Evolutionary conservation across 2,113 vertebrate genomes (phyloP).

Genomic region (Stegostoma tigrinum): DNA sequence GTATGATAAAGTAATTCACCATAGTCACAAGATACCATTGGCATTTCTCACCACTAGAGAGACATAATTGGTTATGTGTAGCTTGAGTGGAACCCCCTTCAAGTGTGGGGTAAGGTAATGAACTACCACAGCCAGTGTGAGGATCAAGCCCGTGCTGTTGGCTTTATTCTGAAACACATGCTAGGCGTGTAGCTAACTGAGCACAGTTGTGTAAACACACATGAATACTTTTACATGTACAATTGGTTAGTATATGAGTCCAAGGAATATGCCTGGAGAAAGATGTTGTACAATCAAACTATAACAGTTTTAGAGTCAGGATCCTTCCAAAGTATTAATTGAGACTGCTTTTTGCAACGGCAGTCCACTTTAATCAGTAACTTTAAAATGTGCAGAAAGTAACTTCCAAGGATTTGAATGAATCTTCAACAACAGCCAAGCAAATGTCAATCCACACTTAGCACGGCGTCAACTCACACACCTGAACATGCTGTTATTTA

Average conservation of each 20-base stretch:
- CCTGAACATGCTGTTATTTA: too few relatives aligned
- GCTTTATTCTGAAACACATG: too few relatives aligned
- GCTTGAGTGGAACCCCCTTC: too few relatives aligned
- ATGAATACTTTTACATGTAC: neutral
- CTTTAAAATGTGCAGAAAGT: neutral
- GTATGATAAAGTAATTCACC: too few relatives aligned
- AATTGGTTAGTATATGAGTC: neutral
- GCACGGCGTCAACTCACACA: neutral
- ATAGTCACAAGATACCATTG: too few relatives aligned
- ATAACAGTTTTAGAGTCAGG: neutral
- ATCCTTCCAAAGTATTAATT: neutral
- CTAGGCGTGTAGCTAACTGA: too few relatives aligned
- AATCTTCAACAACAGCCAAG: neutral
- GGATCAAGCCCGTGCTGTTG: too few relatives aligned
- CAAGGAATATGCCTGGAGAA: neutral
- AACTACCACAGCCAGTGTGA: neutral
- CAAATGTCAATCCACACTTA: neutral
- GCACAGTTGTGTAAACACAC: neutral
- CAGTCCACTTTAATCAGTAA: neutral
- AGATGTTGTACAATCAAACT: neutral
- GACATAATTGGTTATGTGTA: too few relatives aligned
- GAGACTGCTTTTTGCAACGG: neutral
- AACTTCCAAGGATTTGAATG: neutral
- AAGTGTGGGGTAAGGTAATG: too few relatives aligned
- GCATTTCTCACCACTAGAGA: too few relatives aligned